Conservation (phyloP, 2,888 invertebrate species). For the Panopea generosa region DNA sequence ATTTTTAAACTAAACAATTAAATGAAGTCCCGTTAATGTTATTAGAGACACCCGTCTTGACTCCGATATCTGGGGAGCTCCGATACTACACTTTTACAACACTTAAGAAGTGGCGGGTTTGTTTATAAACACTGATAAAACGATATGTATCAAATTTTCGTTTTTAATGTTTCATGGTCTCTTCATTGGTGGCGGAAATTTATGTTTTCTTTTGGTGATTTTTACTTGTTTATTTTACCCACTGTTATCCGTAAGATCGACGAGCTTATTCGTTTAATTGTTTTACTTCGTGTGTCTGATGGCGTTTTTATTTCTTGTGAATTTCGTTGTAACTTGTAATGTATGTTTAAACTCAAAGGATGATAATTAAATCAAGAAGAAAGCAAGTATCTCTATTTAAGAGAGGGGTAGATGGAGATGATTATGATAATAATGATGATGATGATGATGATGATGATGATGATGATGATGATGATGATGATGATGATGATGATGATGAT, state of each 20-base stretch:
- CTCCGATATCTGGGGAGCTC: conserved; percentile 18
- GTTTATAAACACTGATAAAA: conserved; percentile 53
- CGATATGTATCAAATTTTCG: conserved; percentile 25
- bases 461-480: conserved; percentile 26
- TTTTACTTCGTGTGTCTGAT: no score
- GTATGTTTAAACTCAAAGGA: no score
- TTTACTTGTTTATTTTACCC: conserved; percentile 6
- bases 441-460: conserved; percentile 33
- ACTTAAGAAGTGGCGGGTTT: conserved; percentile 26
- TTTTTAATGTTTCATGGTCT: conserved; percentile 15
- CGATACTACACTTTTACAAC: conserved; percentile 31
- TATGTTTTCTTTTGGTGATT: background rate
- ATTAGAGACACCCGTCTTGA: conserved; percentile 51
- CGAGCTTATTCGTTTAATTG: no score
- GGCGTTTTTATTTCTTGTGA: no score
- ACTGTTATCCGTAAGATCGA: background rate
- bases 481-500: conserved; percentile 2
- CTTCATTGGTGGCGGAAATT: no score
- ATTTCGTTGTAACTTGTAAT: no score
- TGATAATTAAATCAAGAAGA: no score
- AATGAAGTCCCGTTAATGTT: conserved; percentile 49
- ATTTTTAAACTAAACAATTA: conserved; percentile 46
- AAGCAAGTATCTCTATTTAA: no score
- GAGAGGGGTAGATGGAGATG: no score
- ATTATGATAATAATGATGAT: no score